Evolutionary conservation across 2,113 vertebrate genomes (phyloP), one percentile per base, ranked within the genome.

Genomic region (Gallinago jamesoni): DNA sequence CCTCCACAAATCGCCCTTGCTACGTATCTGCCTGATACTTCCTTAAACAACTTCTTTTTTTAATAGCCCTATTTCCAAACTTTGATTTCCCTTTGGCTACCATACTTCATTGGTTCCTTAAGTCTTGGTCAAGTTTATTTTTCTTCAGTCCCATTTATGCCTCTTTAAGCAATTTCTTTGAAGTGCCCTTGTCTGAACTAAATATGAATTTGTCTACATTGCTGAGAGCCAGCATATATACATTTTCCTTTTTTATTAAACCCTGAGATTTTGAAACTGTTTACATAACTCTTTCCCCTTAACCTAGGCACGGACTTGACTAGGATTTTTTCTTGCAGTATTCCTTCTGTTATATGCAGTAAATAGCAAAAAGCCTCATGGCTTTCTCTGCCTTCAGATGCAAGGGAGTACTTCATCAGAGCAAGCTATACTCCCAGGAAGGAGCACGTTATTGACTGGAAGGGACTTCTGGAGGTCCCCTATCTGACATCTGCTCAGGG

Each of bases 91-190:
- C 73, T 79, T 86, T 95, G 72, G 50, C 62, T 93, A 76, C 59
- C 53, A 48, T 45, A 77, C 7, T 73, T 18, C 27, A 56, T 13
- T 72, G 72, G 17, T 84, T 92, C 67, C 64, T 92, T 93, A 91
- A 53, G 50, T 79, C 60, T 89, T 60, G 69, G 41, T 82, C 47
- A 93, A 93, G 87, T 93, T 97, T 93, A 76, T 81, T 75, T 91
- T 95, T 89, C 56, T 73, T 94, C 85, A 50, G 18, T 35, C n/a
- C 53, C 39, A 60, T 78, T 95, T 94, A 79, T 75, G 77, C 53
- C 31, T 94, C 72, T 96, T 57, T 68, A 95, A 77, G n/a, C 14
- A 14, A n/a, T 85, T 92, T 85, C 31, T 97, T 95, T 97, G 86
- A 94, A 96, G 74, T 95, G 47, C 5, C n/a, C n/a, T 89, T 96